Conservation (phyloP, 2,797 vertebrate genomes). For the Florisuga fusca region DNA sequence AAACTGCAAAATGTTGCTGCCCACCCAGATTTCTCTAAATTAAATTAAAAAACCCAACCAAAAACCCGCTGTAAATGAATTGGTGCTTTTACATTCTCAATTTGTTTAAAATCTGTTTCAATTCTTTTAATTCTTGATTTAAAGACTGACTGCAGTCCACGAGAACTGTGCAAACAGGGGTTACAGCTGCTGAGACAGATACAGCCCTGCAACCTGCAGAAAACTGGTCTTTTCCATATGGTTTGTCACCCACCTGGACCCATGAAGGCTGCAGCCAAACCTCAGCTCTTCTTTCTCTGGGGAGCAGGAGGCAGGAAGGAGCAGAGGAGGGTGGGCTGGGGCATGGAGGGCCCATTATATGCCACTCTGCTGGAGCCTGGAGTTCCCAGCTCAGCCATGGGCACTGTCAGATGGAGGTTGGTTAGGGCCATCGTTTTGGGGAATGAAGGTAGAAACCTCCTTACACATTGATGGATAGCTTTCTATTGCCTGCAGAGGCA, state of each 20-base stretch:
- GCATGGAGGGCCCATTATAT: neutral
- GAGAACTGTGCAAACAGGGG: accelerated
- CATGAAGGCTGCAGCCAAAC: neutral
- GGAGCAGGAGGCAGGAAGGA: neutral
- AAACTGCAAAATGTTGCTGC: neutral
- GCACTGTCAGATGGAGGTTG: neutral
- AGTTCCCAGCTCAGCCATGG: neutral
- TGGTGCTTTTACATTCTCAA: neutral
- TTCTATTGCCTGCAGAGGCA: neutral
- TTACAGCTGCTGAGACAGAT: neutral
- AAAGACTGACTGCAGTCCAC: neutral
- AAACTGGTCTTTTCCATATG: accelerated
- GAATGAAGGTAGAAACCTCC: neutral
- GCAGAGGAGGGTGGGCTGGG: neutral
- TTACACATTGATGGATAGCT: neutral
- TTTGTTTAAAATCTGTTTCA: neutral
- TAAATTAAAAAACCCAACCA: too few relatives aligned
- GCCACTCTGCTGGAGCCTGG: neutral
- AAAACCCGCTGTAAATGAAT: neutral
- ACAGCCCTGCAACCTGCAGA: neutral
- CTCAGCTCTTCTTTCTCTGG: neutral
- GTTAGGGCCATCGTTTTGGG: neutral
- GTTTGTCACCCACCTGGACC: neutral
- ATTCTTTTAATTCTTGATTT: neutral
- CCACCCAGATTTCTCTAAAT: neutral